phyloP scores from a whole-genome alignment of 1,140 invertebrate genomes.

The Apis dorsata region DNA sequence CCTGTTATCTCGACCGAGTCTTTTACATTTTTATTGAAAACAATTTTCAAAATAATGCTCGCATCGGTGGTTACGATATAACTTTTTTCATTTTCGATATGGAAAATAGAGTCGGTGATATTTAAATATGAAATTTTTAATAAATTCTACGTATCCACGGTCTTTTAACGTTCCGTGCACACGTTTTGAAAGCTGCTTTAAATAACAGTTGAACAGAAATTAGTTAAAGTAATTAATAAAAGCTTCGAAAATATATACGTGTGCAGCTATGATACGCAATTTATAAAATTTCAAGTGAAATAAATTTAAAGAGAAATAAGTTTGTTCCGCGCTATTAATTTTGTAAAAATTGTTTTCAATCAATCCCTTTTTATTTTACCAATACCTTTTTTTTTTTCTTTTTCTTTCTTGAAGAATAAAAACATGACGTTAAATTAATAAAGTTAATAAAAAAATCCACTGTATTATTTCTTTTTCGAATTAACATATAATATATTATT shows the following conservation, averaged over 20 bases:
- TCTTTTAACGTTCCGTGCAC: background rate
- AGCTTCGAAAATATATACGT: background rate
- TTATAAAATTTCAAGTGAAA: too few relatives aligned
- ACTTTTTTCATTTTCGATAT: background rate
- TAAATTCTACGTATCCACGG: background rate
- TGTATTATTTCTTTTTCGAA: too few relatives aligned
- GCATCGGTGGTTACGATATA: background rate
- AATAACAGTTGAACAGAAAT: background rate
- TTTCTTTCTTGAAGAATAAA: too few relatives aligned
- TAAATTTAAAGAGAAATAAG: too few relatives aligned
- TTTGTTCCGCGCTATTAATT: too few relatives aligned
- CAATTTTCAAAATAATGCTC: slow-evolving; percentile 7
- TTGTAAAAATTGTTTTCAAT: too few relatives aligned
- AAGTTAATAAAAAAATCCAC: too few relatives aligned
- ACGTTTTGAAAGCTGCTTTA: background rate
- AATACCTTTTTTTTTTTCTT: too few relatives aligned
- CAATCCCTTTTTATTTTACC: too few relatives aligned
- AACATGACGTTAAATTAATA: too few relatives aligned
- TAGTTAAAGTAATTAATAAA: background rate
- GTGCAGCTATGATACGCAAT: background rate
- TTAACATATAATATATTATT: too few relatives aligned
- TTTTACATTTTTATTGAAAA: background rate
- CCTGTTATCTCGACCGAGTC: background rate
- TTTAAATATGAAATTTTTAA: slow-evolving; percentile 13
- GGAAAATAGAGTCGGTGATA: background rate